A percentile compares a stretch with the other conserved stretches of the same genome.
Evolutionary conservation across 2,888 invertebrate species (phyloP).

Genomic region (Baccha elongata): DNA sequence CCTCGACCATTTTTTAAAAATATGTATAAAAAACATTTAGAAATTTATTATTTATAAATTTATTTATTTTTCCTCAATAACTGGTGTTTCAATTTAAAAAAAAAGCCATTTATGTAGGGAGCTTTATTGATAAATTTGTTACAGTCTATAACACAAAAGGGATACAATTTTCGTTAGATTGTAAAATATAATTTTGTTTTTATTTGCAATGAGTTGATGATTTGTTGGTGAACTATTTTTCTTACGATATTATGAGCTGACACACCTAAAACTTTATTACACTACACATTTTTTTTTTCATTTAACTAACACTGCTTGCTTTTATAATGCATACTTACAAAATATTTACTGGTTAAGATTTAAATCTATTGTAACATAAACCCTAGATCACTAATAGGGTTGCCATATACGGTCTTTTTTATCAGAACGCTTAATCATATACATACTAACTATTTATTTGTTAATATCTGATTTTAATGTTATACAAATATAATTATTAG

Average conservation of each 20-base stretch:
- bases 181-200: conserved; percentile 72
- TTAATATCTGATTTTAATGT: neutral
- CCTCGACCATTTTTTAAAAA: conserved; percentile 74
- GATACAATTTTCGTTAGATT: conserved; percentile 47
- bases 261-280: conserved; percentile 2
- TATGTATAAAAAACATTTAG: too few relatives aligned
- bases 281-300: conserved; percentile 8
- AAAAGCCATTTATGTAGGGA: conserved; percentile 40
- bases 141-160: conserved; percentile 38
- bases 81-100: conserved; percentile 40
- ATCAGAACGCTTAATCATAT: neutral
- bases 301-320: conserved; percentile 11
- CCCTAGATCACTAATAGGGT: conserved; percentile 45
- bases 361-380: neutral
- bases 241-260: conserved; percentile 19
- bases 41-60: conserved; percentile 17
- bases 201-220: conserved; percentile 66
- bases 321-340: conserved; percentile 19
- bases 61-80: conserved; percentile 31
- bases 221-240: conserved; percentile 4
- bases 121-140: conserved; percentile 32
- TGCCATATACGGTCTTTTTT: neutral
- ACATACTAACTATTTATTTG: neutral
- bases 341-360: conserved; percentile 13
- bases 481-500: conserved; percentile 15